phyloP scores from a whole-genome alignment of 2,113 vertebrate species.

The Sinocyclocheilus rhinocerous region DNA sequence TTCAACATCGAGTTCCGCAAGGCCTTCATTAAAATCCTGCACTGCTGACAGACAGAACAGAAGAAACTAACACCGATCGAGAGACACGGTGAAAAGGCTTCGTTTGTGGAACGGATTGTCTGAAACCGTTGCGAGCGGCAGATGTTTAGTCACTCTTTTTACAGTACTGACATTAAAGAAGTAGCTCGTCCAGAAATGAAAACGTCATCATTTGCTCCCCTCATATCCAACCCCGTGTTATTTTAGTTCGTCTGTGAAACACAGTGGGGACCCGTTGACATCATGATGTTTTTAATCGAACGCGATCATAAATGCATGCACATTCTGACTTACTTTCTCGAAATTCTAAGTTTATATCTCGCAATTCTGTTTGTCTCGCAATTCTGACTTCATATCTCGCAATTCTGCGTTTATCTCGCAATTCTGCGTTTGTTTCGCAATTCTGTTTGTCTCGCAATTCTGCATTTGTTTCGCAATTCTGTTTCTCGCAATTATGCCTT shows the following conservation, averaged over 20 bases:
- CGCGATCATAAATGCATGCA: not conserved
- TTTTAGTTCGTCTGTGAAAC: not conserved
- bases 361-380: no score
- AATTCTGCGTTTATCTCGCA: no score
- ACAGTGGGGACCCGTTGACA: not conserved
- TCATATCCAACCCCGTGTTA: not conserved
- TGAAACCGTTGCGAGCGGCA: not conserved
- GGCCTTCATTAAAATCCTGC: conserved; percentile 79
- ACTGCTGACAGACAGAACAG: conserved; percentile 67
- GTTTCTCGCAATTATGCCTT: no score
- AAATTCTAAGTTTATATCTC: no score
- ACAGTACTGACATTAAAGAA: not conserved
- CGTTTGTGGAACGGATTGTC: not conserved
- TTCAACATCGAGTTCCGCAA: conserved; percentile 81
- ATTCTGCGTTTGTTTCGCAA: no score
- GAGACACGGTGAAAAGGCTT: not conserved
- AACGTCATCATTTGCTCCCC: not conserved
- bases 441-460: no score
- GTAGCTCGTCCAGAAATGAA: not conserved
- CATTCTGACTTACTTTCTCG: no score
- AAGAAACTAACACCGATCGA: not conserved
- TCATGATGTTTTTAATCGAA: not conserved
- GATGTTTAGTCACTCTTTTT: not conserved
- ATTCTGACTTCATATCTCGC: no score
- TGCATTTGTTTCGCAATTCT: no score